Evolutionary conservation across 2,888 invertebrate species (phyloP).

Genomic region (Diplolepis rosae): DNA sequence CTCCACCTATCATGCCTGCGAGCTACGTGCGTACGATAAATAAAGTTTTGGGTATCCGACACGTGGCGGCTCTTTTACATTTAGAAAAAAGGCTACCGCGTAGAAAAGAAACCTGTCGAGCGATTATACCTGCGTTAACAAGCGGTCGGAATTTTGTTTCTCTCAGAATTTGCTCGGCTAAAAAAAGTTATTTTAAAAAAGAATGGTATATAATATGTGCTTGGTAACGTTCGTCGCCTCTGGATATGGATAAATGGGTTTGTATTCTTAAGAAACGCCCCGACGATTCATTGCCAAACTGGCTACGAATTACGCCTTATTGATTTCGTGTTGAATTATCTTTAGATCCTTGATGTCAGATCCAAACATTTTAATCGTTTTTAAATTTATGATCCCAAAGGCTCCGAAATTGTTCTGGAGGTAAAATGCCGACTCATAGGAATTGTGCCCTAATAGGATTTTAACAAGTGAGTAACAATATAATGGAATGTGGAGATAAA

Average conservation of each 20-base stretch:
- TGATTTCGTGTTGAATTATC: constrained; percentile 21
- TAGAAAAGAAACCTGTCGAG: neutral
- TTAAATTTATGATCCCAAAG: constrained; percentile 25
- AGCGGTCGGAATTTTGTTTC: neutral
- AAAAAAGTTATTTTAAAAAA: constrained; percentile 4
- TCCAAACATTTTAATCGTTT: constrained; percentile 24
- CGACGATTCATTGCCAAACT: constrained; percentile 25
- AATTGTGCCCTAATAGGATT: constrained; percentile 19
- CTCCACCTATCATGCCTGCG: neutral
- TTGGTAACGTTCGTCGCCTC: constrained; percentile 18
- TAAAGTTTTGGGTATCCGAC: neutral
- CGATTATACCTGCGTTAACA: constrained; percentile 7
- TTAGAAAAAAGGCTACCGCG: constrained; percentile 14
- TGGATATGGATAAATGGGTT: constrained; percentile 20
- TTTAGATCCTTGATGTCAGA: constrained; percentile 22
- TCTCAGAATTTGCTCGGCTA: neutral
- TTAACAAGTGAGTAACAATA: constrained; percentile 11
- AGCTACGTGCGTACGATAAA: constrained; percentile 9
- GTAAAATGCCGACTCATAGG: neutral
- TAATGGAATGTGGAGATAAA: constrained; percentile 13
- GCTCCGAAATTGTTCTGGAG: neutral
- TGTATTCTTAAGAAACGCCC: constrained; percentile 24
- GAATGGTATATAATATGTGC: neutral
- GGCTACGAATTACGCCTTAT: constrained; percentile 30
- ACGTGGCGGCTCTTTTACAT: neutral